Base-by-base conservation (phyloP, 2,113 vertebrate genomes). In the Petaurus breviceps region DNA sequence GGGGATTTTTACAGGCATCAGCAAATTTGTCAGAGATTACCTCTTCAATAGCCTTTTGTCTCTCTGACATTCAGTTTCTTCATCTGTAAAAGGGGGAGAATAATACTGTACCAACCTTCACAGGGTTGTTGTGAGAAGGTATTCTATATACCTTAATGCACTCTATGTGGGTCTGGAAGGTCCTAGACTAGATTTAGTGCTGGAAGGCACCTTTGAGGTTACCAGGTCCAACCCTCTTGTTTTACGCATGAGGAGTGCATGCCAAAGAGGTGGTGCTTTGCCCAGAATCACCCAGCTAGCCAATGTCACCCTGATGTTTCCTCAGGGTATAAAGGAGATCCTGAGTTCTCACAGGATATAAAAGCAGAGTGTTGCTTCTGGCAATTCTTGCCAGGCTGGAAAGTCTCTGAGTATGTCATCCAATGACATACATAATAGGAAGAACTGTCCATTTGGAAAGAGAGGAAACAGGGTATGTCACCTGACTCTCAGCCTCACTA, bases 1-100 rank as follows among this genome's bases (percentile, higher is more conserved):
- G 91, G 89, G 47, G 93, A 49, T 51, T 84, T 96, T 54, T 93
- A 94, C 37, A 90, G 19, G 89, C 12, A 53, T 91, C 51, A 91
- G 1, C 46, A 49, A 94, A 37, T 55, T 94, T 95, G 92, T 2
- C 43, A 93, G 90, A 92, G 89, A n/a, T 90, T 90, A 84, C 91
- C 77, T 7, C 28, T 91, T 43, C 14, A 95, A 92, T 1, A 50
- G 95, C 91, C 4, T 57, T 16, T 43, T 84, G 19, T 19, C 16
- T 43, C n/a, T 43, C 37, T 43, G 19, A 84, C 37, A 43, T 84
- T 22, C 19, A 77, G 6, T 43, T 84, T 23, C 68, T 84, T 84
- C 68, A 84, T 43, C 68, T 84, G 68, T 43, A 43, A 23, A 43
- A 43, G 43, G n/a, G n/a, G 61, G 19, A 84, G 68, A 84, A 84